phyloP scores from a whole-genome alignment of 2,797 vertebrate species.

The Enteromius afrohamiltoni region DNA sequence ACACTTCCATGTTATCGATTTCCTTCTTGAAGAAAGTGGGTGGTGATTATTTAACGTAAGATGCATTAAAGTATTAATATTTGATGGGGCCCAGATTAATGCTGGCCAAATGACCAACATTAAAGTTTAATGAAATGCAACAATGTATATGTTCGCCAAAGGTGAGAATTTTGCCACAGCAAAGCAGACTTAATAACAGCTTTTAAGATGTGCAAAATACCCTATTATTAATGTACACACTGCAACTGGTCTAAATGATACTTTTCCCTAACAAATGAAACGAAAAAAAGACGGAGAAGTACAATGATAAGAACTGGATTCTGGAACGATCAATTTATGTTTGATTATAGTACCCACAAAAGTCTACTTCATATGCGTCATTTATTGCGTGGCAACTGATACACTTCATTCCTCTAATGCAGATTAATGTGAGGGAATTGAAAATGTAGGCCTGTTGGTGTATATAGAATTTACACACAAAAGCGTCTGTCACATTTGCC shows the following conservation, averaged over 20 bases:
- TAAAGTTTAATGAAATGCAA: slow-evolving; percentile 71
- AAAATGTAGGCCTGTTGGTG: not conserved
- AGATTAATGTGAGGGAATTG: not conserved
- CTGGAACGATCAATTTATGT: not conserved
- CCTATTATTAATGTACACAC: not conserved
- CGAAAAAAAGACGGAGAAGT: not conserved
- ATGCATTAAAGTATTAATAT: slow-evolving; percentile 77
- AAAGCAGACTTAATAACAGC: not conserved
- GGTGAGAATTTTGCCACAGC: not conserved
- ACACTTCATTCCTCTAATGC: not conserved
- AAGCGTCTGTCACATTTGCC: not conserved
- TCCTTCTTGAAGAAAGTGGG: slow-evolving; percentile 60
- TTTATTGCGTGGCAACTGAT: not conserved
- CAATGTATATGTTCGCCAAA: not conserved
- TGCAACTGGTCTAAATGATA: not conserved
- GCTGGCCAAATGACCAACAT: slow-evolving; percentile 72
- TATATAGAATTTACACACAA: not conserved
- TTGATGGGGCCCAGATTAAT: slow-evolving; percentile 66
- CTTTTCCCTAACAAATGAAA: not conserved
- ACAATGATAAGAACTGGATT: not conserved
- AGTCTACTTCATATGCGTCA: not conserved
- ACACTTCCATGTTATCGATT: slow-evolving; percentile 65
- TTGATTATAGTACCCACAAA: slow-evolving; percentile 2
- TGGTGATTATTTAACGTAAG: slow-evolving; percentile 73
- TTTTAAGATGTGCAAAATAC: not conserved